Conservation (phyloP, 2,797 vertebrate species). For the Nothura maculosa region DNA sequence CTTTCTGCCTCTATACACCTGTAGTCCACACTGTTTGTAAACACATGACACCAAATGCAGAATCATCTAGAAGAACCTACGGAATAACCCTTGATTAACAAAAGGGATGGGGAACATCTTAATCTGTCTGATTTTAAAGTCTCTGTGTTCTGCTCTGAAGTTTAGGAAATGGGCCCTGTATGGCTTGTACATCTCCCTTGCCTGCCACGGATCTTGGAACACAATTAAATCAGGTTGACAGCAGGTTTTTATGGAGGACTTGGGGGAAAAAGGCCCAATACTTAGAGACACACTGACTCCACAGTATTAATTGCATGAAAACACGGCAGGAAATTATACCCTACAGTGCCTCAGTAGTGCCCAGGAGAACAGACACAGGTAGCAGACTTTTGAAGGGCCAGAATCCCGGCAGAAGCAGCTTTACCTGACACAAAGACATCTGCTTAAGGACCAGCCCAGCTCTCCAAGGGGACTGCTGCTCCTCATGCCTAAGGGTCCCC, state of each 20-base stretch:
- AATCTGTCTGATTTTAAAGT: background rate
- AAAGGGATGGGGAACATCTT: background rate
- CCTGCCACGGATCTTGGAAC: background rate
- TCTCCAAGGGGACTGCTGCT: background rate
- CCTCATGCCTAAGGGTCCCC: background rate
- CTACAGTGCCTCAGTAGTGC: background rate
- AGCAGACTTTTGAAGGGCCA: background rate
- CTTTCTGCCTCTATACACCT: background rate
- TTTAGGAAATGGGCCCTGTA: conserved; percentile 3
- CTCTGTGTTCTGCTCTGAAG: background rate
- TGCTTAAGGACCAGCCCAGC: background rate
- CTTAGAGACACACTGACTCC: background rate
- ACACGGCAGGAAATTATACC: background rate
- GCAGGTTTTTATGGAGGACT: background rate
- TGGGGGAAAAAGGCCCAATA: background rate
- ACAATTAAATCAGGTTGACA: conserved; percentile 9
- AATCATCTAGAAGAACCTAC: background rate
- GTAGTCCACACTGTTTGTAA: background rate
- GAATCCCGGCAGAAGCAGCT: background rate
- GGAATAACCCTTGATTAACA: conserved; percentile 11
- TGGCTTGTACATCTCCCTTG: conserved; percentile 5
- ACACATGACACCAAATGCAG: background rate
- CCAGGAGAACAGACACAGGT: background rate
- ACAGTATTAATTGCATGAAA: background rate
- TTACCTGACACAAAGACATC: background rate